A percentile compares a stretch with the other conserved stretches of the same genome.
Conservation (phyloP, 2,888 invertebrate species). For the Syrista parreyssii region DNA sequence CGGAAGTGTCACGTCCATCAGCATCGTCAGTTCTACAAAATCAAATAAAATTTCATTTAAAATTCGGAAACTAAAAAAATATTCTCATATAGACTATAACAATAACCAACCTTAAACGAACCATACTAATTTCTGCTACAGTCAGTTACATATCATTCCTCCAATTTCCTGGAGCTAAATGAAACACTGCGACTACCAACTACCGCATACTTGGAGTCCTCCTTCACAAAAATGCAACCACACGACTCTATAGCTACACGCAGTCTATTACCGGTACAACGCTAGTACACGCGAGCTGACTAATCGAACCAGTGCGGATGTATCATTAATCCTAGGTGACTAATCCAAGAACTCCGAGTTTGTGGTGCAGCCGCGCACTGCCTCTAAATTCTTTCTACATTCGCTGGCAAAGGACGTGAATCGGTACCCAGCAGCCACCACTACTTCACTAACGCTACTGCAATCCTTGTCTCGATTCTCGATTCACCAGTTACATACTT, state of each 20-base stretch:
- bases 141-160: constrained; percentile 24
- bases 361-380: background rate
- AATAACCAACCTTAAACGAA: constrained; percentile 36
- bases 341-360: constrained; percentile 36
- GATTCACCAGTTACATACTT: background rate
- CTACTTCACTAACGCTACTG: constrained; percentile 8
- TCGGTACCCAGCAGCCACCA: constrained; percentile 12
- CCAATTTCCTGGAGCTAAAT: background rate
- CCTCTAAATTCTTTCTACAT: constrained; percentile 24
- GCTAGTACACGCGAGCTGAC: constrained; percentile 35
- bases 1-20: background rate
- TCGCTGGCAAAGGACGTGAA: constrained; percentile 40
- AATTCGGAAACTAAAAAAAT: background rate
- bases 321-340: constrained; percentile 41
- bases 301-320: constrained; percentile 41
- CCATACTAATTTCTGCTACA: constrained; percentile 30
- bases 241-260: background rate
- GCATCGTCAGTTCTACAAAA: constrained; percentile 27
- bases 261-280: background rate
- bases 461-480: constrained; percentile 1
- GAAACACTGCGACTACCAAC: background rate
- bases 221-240: background rate
- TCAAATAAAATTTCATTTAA: background rate
- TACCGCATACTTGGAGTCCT: background rate
- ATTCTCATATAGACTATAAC: background rate